Conservation (phyloP, 1,140 invertebrate genomes). For the Drosophila ficusphila region DNA sequence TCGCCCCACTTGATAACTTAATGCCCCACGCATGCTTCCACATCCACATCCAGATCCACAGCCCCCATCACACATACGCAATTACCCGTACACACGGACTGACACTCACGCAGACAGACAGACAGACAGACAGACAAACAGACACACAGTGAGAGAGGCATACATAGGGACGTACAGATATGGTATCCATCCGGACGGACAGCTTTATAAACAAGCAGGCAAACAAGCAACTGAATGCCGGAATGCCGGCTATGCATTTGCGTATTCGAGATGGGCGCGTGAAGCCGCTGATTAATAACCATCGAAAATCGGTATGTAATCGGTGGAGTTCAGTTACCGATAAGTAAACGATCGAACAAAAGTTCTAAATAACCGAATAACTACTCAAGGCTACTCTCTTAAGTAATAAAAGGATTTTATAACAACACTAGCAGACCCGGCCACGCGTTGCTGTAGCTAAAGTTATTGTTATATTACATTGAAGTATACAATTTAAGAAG, state of each 20-base stretch:
- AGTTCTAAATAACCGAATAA: too few relatives aligned
- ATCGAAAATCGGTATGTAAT: background rate
- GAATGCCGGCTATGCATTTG: slow-evolving; percentile 37
- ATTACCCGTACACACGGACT: slow-evolving; percentile 24
- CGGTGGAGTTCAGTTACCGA: too few relatives aligned
- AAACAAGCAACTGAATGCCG: slow-evolving; percentile 22
- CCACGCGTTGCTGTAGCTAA: too few relatives aligned
- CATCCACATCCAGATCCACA: slow-evolving; percentile 38
- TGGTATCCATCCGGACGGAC: slow-evolving; percentile 11
- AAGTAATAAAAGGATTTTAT: too few relatives aligned
- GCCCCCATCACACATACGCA: slow-evolving; percentile 22
- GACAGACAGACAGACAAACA: background rate
- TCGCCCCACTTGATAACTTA: slow-evolving; percentile 68
- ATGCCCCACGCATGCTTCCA: slow-evolving; percentile 69
- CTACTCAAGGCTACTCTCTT: too few relatives aligned
- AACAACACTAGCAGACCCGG: too few relatives aligned
- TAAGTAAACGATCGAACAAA: background rate
- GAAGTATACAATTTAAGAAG: too few relatives aligned
- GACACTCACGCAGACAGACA: slow-evolving; percentile 11
- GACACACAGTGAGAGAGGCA: background rate
- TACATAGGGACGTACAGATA: background rate
- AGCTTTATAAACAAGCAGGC: slow-evolving; percentile 41
- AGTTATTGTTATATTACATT: too few relatives aligned
- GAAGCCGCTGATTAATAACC: background rate
- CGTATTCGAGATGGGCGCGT: slow-evolving; percentile 11